Base-by-base conservation (phyloP, 2,888 invertebrate species). In the Brenthis ino region DNA sequence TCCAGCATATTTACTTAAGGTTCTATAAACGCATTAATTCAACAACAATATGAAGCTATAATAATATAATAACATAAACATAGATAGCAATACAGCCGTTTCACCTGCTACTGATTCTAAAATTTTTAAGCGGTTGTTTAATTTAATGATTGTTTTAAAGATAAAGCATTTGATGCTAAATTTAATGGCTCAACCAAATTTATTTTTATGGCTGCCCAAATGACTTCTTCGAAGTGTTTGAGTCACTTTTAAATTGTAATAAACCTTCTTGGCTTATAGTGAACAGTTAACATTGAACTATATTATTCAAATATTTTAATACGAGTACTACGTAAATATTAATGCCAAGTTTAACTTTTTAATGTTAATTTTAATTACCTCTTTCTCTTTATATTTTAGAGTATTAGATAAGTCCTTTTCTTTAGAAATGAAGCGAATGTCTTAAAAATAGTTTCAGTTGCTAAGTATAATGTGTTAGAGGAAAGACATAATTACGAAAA, bases 401-500 rank as follows among this genome's bases (percentile, higher is more conserved):
- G 28, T 28, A n/a, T 66, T 66, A 43, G 8, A 56, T 37, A 13
- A 5, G 55, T 57, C 24, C 50, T 37, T 54, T 68, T 66, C 57
- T 54, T 64, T 60, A 60, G 47, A 77, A 79, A 55, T 43, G 37
- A 37, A 58, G n/a, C 63, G 28, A 80, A 79, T 77, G 77, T 79
- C 79, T 80, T 81, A 85, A 82, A 89, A 89, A 91, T 91, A 91
- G 86, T 78, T 74, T 73, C 79, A 75, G 84, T 84, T 81, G 80
- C 83, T 81, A 79, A 82, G 84, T 82, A 84, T 70, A 73, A 76
- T 84, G 80, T 85, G 80, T 81, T 82, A 84, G 77, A 84, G 84
- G 85, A 87, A 87, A 87, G 84, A 86, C 85, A 88, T 83, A 88
- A 89, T 88, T 85, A 87, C 83, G 82, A 87, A 90, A 90, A 88